Conservation (phyloP, 1,140 invertebrate species). For the Ceratosolen fusciceps region DNA sequence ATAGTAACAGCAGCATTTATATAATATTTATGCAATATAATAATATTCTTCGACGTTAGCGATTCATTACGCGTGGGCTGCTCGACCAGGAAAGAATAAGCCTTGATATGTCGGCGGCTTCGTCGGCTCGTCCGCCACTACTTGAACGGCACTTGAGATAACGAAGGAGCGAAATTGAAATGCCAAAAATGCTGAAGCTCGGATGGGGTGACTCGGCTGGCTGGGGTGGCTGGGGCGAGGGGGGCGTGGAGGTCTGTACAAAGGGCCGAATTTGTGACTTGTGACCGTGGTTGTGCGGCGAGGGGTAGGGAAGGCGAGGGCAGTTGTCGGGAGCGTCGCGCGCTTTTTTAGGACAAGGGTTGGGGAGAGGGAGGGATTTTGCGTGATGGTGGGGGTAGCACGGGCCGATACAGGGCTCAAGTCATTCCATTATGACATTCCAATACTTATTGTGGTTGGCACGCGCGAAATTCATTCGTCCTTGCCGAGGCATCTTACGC, state of each 20-base stretch:
- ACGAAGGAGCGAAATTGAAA: not conserved
- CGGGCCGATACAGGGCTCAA: conserved; percentile 33
- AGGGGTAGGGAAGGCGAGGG: too few species aligned
- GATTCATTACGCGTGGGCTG: too few species aligned
- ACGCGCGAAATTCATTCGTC: conserved; percentile 55
- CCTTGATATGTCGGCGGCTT: not conserved
- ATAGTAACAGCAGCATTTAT: too few species aligned
- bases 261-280: too few species aligned
- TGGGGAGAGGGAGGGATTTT: not conserved
- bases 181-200: not conserved
- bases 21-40: too few species aligned
- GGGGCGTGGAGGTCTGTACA: too few species aligned
- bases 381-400: conserved; percentile 11
- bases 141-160: not conserved
- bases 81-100: too few species aligned
- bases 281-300: too few species aligned
- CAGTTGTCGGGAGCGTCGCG: too few species aligned
- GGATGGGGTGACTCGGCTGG: not conserved
- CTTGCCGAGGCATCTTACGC: conserved; percentile 16
- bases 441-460: conserved; percentile 56
- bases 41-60: too few species aligned
- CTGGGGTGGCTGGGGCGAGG: not conserved
- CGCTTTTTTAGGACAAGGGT: too few species aligned
- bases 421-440: conserved; percentile 57
- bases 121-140: not conserved